Percentiles rank a stretch among this genome's conserved stretches.
phyloP scores from a whole-genome alignment of 2,113 vertebrate species.

The Stegastes partitus region DNA sequence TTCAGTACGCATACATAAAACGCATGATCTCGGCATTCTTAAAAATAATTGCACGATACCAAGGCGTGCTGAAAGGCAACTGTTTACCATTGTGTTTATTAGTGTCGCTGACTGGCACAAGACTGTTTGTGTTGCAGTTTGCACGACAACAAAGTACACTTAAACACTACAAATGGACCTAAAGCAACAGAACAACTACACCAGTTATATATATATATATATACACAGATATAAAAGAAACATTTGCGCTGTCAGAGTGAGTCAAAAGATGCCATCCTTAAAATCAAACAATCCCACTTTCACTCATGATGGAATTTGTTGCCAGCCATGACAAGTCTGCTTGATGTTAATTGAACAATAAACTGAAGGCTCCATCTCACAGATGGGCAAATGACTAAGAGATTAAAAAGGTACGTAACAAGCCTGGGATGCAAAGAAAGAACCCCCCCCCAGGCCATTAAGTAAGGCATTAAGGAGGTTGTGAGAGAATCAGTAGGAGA shows the following conservation, averaged over 20 bases:
- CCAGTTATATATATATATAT: no score
- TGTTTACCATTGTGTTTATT: neutral
- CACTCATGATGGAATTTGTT: no score
- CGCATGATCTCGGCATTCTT: slow-evolving; percentile 19
- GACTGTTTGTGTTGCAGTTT: no score
- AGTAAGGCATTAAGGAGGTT: slow-evolving; percentile 21
- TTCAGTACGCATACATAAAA: slow-evolving; percentile 1
- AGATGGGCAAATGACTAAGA: slow-evolving; percentile 11
- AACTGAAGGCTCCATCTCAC: neutral
- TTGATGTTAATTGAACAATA: neutral
- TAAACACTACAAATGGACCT: no score
- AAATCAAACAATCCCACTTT: no score
- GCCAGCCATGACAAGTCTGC: neutral
- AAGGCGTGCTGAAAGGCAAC: neutral
- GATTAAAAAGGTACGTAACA: slow-evolving; percentile 20
- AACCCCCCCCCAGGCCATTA: slow-evolving; percentile 18
- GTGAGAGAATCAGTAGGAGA: slow-evolving; percentile 2
- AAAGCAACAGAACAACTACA: no score
- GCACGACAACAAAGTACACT: no score
- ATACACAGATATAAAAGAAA: no score
- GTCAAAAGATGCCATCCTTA: neutral
- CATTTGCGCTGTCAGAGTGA: no score
- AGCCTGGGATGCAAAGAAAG: slow-evolving; percentile 1
- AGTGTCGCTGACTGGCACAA: no score
- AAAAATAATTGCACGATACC: neutral